A percentile compares a stretch with the other conserved stretches of the same genome.
Evolutionary conservation across 2,113 vertebrate species (phyloP).

Genomic region (Plectropomus leopardus): DNA sequence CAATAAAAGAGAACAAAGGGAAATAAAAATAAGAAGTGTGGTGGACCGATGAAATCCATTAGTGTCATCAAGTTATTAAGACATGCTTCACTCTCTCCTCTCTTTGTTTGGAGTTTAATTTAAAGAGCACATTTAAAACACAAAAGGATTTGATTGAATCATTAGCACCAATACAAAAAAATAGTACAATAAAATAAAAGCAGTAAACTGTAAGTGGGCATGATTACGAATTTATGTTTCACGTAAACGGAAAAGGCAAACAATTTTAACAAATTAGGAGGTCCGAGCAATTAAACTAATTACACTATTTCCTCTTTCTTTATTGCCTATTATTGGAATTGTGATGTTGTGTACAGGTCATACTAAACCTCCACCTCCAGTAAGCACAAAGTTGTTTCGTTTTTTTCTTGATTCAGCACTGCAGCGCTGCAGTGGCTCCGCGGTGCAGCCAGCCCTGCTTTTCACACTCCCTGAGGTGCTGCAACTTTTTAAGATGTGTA

Average conservation of each 20-base stretch:
- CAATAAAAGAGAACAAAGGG: conserved; percentile 21
- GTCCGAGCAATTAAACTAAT: conserved; percentile 9
- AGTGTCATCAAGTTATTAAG: conserved; percentile 35
- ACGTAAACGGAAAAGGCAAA: conserved; percentile 1
- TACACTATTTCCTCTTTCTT: conserved; percentile 2
- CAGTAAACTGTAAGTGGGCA: neutral
- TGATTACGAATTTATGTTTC: neutral
- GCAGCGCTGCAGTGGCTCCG: neutral
- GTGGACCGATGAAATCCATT: conserved; percentile 32
- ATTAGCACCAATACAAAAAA: conserved; percentile 5
- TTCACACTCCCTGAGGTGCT: conserved; percentile 39
- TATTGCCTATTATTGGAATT: conserved; percentile 3
- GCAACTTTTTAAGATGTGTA: conserved; percentile 37
- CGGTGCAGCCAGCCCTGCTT: conserved; percentile 23
- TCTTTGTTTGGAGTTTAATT: conserved; percentile 32
- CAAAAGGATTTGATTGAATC: conserved; percentile 5
- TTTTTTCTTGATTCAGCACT: conserved; percentile 42
- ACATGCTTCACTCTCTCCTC: conserved; percentile 5
- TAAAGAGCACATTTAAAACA: conserved; percentile 24
- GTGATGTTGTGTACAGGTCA: conserved; percentile 8
- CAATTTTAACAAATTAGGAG: conserved; percentile 8
- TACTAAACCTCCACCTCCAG: conserved; percentile 10
- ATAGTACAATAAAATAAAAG: conserved; percentile 9
- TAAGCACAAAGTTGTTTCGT: conserved; percentile 29
- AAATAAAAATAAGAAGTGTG: conserved; percentile 17